Conservation (phyloP, 2,888 invertebrate species). For the Minunthozetes semirufus region DNA sequence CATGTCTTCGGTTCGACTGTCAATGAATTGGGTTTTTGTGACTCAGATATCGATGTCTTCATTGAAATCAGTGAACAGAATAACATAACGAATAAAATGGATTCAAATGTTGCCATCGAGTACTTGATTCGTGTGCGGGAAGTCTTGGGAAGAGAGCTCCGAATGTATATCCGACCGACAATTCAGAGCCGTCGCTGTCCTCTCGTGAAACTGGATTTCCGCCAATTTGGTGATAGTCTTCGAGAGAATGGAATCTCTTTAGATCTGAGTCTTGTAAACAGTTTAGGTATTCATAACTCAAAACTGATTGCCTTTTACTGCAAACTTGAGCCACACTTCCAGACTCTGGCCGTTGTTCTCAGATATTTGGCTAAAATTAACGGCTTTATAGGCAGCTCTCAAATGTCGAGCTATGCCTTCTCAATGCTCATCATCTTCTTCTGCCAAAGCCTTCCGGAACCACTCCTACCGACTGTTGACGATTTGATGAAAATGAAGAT, state of each 20-base stretch:
- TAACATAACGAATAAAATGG: not conserved
- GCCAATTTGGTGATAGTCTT: not conserved
- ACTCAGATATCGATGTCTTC: slow-evolving; percentile 33
- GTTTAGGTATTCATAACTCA: slow-evolving; percentile 37
- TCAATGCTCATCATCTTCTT: slow-evolving; percentile 37
- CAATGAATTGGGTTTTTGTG: slow-evolving; percentile 9
- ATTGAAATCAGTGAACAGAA: not conserved
- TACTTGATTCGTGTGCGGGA: not conserved
- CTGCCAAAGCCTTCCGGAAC: slow-evolving; percentile 35
- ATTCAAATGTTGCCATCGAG: not conserved
- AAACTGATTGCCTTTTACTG: slow-evolving; percentile 34
- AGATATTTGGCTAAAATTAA: slow-evolving; percentile 40
- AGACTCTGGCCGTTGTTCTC: slow-evolving; percentile 32
- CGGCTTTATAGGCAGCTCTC: slow-evolving; percentile 39
- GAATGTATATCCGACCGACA: not conserved
- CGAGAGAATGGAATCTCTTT: not conserved
- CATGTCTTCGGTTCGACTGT: slow-evolving; percentile 21
- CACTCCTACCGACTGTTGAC: slow-evolving; percentile 37
- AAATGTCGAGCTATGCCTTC: slow-evolving; percentile 38
- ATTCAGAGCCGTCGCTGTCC: not conserved
- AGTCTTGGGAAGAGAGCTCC: not conserved
- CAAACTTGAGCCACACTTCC: slow-evolving; percentile 35
- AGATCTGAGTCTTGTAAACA: not conserved
- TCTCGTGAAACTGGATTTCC: not conserved
- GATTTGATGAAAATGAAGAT: slow-evolving; percentile 14